Percentiles rank a stretch among this genome's conserved stretches.
phyloP scores from a whole-genome alignment of 2,797 vertebrate species.

The Coluber constrictor region DNA sequence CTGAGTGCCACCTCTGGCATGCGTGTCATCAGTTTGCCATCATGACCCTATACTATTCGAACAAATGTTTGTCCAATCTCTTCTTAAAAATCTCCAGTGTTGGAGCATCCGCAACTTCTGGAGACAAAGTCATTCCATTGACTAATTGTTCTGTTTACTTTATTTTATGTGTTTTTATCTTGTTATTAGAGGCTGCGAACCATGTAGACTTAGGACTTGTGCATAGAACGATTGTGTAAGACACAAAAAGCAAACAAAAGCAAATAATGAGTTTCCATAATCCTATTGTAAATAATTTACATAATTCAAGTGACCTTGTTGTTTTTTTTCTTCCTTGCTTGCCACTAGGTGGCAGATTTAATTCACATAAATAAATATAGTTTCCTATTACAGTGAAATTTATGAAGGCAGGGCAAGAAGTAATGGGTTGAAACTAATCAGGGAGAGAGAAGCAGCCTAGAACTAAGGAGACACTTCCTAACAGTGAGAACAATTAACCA shows the following conservation, averaged over 20 bases:
- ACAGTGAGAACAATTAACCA: not conserved
- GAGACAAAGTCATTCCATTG: not conserved
- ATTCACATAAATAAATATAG: constrained; percentile 36
- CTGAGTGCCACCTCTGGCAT: no score
- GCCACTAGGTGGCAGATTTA: constrained; percentile 64
- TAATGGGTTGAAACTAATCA: not conserved
- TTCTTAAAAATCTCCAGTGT: not conserved
- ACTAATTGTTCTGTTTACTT: not conserved
- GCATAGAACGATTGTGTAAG: not conserved
- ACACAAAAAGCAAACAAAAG: not conserved
- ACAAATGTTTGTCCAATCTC: not conserved
- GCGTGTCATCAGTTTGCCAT: no score
- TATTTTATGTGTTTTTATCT: not conserved
- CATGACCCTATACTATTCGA: not conserved
- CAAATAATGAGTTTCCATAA: accelerated
- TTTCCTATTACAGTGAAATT: not conserved
- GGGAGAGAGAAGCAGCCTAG: not conserved
- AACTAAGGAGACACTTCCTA: not conserved
- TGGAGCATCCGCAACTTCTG: not conserved
- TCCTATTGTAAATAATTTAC: not conserved
- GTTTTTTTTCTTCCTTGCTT: not conserved
- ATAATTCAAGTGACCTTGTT: not conserved
- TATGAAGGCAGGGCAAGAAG: not conserved
- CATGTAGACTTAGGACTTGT: not conserved
- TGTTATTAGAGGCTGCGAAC: not conserved